phyloP scores from a whole-genome alignment of 2,888 invertebrate genomes.

The Mantis religiosa region DNA sequence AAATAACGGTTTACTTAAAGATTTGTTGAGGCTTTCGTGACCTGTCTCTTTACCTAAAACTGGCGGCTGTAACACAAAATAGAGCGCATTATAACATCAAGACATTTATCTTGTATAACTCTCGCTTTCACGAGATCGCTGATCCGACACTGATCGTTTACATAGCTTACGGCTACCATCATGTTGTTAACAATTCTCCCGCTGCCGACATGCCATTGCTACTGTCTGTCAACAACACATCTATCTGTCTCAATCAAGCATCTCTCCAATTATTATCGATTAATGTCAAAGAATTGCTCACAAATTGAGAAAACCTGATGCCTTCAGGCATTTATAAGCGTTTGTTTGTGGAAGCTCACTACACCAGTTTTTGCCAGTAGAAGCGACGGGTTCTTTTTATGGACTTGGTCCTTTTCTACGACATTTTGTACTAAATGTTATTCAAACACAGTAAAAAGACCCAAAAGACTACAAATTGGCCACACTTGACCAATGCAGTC shows the following conservation, averaged over 20 bases:
- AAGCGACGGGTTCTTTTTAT: background rate
- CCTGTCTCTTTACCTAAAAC: no score
- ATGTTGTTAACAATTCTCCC: slow-evolving; percentile 2
- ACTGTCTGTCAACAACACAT: background rate
- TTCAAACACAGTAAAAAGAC: no score
- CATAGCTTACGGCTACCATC: background rate
- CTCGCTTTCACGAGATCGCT: background rate
- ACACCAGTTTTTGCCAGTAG: background rate
- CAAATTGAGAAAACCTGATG: background rate
- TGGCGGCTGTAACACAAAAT: no score
- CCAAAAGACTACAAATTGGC: no score
- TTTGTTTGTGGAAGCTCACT: background rate
- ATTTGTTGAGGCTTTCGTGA: no score
- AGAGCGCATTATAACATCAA: no score
- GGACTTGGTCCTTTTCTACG: no score
- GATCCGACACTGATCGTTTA: background rate
- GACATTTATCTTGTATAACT: background rate
- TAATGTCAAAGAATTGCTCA: background rate
- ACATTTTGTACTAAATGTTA: no score
- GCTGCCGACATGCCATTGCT: background rate
- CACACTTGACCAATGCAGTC: no score
- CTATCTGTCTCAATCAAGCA: background rate
- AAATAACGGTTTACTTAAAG: no score
- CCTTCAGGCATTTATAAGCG: background rate
- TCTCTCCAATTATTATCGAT: background rate